Conservation (phyloP, 1,140 invertebrate species). For the Musca vetustissima region DNA sequence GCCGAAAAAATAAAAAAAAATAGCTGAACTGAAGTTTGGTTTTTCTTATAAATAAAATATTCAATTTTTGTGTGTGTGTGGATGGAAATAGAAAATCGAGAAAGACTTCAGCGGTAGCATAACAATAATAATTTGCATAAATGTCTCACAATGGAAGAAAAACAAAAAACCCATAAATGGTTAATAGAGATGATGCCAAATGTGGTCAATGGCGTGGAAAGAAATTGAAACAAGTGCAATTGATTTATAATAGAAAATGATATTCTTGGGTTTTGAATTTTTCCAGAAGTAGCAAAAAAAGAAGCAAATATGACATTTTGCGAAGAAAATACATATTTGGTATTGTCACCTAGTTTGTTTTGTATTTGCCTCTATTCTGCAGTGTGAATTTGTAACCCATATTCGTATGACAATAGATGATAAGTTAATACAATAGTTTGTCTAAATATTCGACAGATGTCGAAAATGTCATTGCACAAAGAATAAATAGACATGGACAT, state of each 20-base stretch:
- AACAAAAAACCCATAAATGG: constrained; percentile 5
- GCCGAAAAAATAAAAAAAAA: neutral
- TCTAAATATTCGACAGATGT: too few species aligned
- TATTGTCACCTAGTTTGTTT: constrained; percentile 14
- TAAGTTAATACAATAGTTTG: too few species aligned
- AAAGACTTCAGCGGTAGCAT: neutral
- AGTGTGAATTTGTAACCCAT: too few species aligned
- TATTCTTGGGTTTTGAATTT: too few species aligned
- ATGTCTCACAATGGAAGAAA: neutral
- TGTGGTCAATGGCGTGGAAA: neutral
- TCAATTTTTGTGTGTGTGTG: neutral
- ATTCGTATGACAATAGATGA: too few species aligned
- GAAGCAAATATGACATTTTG: too few species aligned
- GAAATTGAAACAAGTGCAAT: neutral
- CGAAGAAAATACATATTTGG: constrained; percentile 13
- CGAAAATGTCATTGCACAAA: too few species aligned
- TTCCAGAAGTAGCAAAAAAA: too few species aligned
- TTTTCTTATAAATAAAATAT: neutral
- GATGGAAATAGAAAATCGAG: neutral
- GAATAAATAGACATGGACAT: too few species aligned
- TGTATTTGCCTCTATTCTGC: too few species aligned
- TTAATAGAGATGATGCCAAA: constrained; percentile 1
- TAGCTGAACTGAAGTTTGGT: neutral
- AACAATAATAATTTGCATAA: constrained; percentile 16
- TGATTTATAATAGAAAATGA: too few species aligned